Conservation (phyloP, 2,888 invertebrate genomes). For the Hipparchia sbordonii region DNA sequence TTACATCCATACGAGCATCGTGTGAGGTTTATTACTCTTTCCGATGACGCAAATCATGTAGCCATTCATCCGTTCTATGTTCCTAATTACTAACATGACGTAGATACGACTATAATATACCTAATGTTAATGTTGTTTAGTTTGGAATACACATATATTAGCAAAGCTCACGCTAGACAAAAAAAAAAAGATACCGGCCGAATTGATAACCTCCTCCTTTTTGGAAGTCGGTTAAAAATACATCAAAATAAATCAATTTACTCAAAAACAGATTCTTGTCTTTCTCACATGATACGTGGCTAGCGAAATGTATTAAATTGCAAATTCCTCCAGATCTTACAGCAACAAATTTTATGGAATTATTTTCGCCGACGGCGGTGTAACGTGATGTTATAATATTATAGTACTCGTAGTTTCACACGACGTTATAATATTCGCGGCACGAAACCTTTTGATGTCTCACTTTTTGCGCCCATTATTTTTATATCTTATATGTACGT, state of each 20-base stretch:
- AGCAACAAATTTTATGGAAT: constrained; percentile 8
- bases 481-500: not conserved
- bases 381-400: constrained; percentile 20
- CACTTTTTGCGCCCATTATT: constrained; percentile 6
- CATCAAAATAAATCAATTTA: no score
- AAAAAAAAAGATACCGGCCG: no score
- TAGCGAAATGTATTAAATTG: constrained; percentile 18
- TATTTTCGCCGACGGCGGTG: constrained; percentile 20
- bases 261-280: not conserved
- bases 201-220: no score
- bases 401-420: constrained; percentile 5
- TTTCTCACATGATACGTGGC: not conserved
- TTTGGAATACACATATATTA: no score
- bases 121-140: no score
- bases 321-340: constrained; percentile 7
- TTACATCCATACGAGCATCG: not conserved
- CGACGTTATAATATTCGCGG: constrained; percentile 16
- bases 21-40: not conserved
- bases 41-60: constrained; percentile 7
- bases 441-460: constrained; percentile 16
- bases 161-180: no score
- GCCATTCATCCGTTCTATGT: constrained; percentile 5
- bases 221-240: no score
- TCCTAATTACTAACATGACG: constrained; percentile 12
- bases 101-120: not conserved